Evolutionary conservation across 1,140 invertebrate genomes (phyloP).

Genomic region (Sitobion miscanthi): DNA sequence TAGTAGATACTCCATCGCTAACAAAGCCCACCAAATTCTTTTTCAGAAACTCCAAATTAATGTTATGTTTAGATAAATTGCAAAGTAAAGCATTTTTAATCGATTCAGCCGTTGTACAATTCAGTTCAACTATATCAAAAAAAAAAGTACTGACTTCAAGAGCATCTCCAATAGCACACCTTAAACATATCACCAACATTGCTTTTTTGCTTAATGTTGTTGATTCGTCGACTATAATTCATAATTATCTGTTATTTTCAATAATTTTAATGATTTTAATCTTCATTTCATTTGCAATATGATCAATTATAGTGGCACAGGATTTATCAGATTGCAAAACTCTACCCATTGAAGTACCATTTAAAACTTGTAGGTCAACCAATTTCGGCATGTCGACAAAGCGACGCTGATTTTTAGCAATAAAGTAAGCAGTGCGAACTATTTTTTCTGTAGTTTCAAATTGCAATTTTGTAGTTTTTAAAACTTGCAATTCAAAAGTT

Average conservation of each 20-base stretch:
- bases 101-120: not conserved
- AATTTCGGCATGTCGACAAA: conserved; percentile 12
- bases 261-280: too few relatives aligned
- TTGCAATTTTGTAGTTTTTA: not conserved
- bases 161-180: not conserved
- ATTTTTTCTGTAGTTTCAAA: conserved; percentile 15
- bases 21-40: not conserved
- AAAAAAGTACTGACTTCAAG: not conserved
- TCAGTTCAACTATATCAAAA: conserved; percentile 13
- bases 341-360: not conserved
- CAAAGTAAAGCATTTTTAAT: not conserved
- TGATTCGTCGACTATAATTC: too few relatives aligned
- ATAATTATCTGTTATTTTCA: too few relatives aligned
- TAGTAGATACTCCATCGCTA: not conserved
- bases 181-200: not conserved
- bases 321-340: too few relatives aligned
- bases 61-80: not conserved
- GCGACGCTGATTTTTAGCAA: conserved; percentile 10
- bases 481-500: too few relatives aligned
- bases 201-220: not conserved
- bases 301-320: too few relatives aligned
- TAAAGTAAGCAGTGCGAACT: conserved; percentile 5
- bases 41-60: not conserved
- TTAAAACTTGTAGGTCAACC: conserved; percentile 19
- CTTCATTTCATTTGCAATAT: too few relatives aligned